Percentiles rank a stretch among this genome's conserved stretches.
These are phyloP conservation scores for Ruditapes philippinarum DNA, from an alignment of 1,140 invertebrate species.

Conservation along the genomic window DNA sequence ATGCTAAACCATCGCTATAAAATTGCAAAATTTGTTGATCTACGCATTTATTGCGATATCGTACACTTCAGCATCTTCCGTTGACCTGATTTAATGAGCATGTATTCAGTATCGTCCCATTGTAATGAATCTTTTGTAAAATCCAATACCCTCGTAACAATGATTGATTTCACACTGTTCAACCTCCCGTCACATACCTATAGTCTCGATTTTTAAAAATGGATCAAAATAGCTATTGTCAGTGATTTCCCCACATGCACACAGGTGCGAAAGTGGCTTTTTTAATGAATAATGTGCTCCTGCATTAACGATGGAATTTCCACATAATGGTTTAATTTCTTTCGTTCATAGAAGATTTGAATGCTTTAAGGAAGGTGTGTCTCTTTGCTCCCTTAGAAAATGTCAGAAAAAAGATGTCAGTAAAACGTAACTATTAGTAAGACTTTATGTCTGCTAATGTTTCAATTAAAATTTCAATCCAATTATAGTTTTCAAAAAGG, in stretches of 20 bases:
- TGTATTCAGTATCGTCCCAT: conserved; percentile 33
- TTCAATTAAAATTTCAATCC: too few species aligned
- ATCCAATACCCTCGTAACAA: conserved; percentile 35
- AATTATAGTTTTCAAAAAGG: too few species aligned
- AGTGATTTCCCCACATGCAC: background rate
- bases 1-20: conserved; percentile 45
- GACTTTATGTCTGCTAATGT: too few species aligned
- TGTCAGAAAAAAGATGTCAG: too few species aligned
- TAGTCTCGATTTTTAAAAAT: conserved; percentile 37
- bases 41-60: conserved; percentile 55
- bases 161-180: conserved; percentile 60
- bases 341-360: background rate
- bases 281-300: background rate
- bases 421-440: too few species aligned
- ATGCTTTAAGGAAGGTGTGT: background rate
- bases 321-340: background rate
- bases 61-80: conserved; percentile 49
- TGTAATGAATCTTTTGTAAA: conserved; percentile 49
- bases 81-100: conserved; percentile 60
- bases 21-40: conserved; percentile 62
- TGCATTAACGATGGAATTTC: background rate
- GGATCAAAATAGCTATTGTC: conserved; percentile 24
- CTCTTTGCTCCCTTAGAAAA: too few species aligned
- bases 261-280: background rate
- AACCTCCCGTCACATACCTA: conserved; percentile 39